Percentiles rank a stretch among this genome's conserved stretches.
These are phyloP conservation scores for Arvicanthis niloticus DNA, from an alignment of 2,113 vertebrate species.

Conservation along the genomic window DNA sequence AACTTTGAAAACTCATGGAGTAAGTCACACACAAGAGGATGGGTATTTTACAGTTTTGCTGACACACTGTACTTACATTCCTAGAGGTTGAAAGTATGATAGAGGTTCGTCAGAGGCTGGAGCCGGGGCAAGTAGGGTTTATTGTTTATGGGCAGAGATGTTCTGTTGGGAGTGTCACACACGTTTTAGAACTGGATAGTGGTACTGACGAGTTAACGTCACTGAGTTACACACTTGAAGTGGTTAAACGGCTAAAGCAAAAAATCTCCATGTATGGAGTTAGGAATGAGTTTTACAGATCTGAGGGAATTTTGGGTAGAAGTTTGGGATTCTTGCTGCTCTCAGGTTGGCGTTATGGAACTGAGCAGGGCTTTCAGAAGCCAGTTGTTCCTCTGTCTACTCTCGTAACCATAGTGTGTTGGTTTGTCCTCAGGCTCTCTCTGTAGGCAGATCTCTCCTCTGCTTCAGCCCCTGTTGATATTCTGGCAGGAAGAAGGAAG, in stretches of 20 bases:
- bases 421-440: not conserved
- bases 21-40: not conserved
- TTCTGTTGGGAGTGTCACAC: not conserved
- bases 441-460: not conserved
- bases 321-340: not conserved
- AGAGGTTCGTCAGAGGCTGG: not conserved
- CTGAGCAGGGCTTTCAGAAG: not conserved
- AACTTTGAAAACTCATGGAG: slow-evolving; percentile 38
- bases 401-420: not conserved
- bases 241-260: not conserved
- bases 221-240: not conserved
- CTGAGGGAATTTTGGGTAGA: not conserved
- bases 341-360: not conserved
- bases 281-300: slow-evolving; percentile 5
- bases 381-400: not conserved
- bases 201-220: not conserved
- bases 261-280: not conserved
- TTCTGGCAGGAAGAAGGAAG: not conserved
- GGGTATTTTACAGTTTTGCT: not conserved
- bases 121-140: not conserved
- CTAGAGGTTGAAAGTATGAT: not conserved
- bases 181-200: not conserved
- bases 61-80: not conserved
- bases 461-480: not conserved
- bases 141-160: not conserved